A percentile compares a stretch with the other conserved stretches of the same genome.
phyloP scores from a whole-genome alignment of 2,888 invertebrate species.

The Lepidocyrtinus sp. region DNA sequence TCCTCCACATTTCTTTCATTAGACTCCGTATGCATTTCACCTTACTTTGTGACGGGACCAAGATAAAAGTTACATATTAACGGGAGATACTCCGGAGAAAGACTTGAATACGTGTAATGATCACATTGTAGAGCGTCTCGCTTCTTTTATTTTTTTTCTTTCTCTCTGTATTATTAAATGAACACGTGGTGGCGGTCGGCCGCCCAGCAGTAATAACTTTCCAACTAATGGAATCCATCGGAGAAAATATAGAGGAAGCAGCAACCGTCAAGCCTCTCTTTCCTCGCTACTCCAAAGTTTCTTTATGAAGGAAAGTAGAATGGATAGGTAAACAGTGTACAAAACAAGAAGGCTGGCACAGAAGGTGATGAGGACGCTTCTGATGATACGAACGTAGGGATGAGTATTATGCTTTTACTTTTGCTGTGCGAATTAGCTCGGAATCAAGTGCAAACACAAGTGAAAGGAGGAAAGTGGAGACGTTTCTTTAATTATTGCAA shows the following conservation, averaged over 20 bases:
- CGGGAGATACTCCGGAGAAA: too few species aligned
- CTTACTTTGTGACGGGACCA: not conserved
- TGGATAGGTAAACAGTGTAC: slow-evolving; percentile 12
- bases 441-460: slow-evolving; percentile 69
- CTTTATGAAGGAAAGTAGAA: slow-evolving; percentile 27
- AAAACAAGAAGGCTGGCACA: slow-evolving; percentile 23
- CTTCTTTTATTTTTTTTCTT: not conserved
- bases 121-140: too few species aligned
- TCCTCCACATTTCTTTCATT: slow-evolving; percentile 27
- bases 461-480: slow-evolving; percentile 57
- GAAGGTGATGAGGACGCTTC: slow-evolving; percentile 43
- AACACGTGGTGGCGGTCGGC: slow-evolving; percentile 51
- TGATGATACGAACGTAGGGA: not conserved
- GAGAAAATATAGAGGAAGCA: slow-evolving; percentile 21
- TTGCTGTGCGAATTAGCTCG: slow-evolving; percentile 65
- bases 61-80: slow-evolving; percentile 42
- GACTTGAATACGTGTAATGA: too few species aligned
- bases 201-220: slow-evolving; percentile 50
- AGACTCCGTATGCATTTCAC: not conserved
- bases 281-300: slow-evolving; percentile 23
- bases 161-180: slow-evolving; percentile 49
- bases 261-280: slow-evolving; percentile 36
- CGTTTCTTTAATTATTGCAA: slow-evolving; percentile 70
- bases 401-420: not conserved
- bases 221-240: slow-evolving; percentile 38